Evolutionary conservation across 1,140 invertebrate species (phyloP).

Genomic region (Aphelinus certus): DNA sequence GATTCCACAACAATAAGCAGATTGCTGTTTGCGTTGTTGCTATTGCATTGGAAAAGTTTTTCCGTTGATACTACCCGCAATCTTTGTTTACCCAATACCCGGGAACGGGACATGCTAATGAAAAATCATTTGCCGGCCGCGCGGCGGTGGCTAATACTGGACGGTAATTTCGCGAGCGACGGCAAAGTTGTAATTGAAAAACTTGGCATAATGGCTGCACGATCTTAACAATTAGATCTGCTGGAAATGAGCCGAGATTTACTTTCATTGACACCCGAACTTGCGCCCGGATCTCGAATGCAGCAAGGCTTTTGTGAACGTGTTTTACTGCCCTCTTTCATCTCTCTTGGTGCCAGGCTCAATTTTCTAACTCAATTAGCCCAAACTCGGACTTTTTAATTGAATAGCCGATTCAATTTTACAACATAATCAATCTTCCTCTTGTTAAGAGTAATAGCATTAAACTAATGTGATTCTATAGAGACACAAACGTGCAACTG

Average conservation of each 20-base stretch:
- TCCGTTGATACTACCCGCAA: background rate
- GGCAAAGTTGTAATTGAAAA: conserved; percentile 38
- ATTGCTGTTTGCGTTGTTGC: background rate
- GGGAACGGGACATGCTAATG: conserved; percentile 10
- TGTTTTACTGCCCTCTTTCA: background rate
- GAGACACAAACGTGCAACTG: background rate
- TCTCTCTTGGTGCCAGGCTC: background rate
- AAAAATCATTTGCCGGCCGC: conserved; percentile 24
- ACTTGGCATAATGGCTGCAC: conserved; percentile 24
- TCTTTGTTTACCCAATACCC: conserved; percentile 9
- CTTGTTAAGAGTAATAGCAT: conserved; percentile 15
- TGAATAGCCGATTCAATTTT: conserved; percentile 27
- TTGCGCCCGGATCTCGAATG: background rate
- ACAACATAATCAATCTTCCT: conserved; percentile 31
- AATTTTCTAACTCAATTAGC: conserved; percentile 32
- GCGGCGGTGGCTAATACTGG: background rate
- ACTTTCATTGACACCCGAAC: background rate
- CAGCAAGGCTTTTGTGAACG: no score
- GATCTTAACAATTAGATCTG: conserved; percentile 22
- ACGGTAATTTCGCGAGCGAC: background rate
- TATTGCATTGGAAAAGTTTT: conserved; percentile 10
- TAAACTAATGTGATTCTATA: conserved; percentile 6
- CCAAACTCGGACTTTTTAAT: conserved; percentile 32
- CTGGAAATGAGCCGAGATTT: background rate
- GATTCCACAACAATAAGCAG: background rate